These are phyloP conservation scores for Drosophila ananassae DNA, from an alignment of 1,140 invertebrate genomes.

Conservation along the genomic window DNA sequence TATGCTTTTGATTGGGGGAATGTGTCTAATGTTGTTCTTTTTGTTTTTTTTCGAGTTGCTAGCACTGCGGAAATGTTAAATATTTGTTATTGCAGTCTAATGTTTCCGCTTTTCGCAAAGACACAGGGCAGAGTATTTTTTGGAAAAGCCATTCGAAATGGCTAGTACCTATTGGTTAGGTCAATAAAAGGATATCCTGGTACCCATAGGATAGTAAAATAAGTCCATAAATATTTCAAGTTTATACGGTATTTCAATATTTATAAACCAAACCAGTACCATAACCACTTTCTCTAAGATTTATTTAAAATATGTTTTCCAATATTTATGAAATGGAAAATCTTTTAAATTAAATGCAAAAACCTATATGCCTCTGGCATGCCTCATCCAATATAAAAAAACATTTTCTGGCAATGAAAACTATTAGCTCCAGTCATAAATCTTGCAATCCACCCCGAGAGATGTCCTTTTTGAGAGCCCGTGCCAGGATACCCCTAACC, in stretches of 20 bases:
- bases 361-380: constrained; percentile 21
- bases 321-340: too few relatives aligned
- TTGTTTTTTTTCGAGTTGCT: constrained; percentile 10
- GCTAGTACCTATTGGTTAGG: neutral
- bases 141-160: neutral
- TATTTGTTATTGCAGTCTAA: constrained; percentile 82
- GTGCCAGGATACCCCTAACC: constrained; percentile 17
- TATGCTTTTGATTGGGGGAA: constrained; percentile 60
- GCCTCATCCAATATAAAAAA: constrained; percentile 16
- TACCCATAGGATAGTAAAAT: too few relatives aligned
- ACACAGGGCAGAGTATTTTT: constrained; percentile 28
- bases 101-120: constrained; percentile 63
- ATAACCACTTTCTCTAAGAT: too few relatives aligned
- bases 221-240: too few relatives aligned
- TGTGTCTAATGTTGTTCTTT: constrained; percentile 40
- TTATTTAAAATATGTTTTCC: neutral
- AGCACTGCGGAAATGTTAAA: constrained; percentile 76
- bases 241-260: too few relatives aligned
- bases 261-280: too few relatives aligned
- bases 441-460: constrained; percentile 37
- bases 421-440: constrained; percentile 72
- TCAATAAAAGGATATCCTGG: neutral
- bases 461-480: neutral
- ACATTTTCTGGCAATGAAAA: constrained; percentile 63
- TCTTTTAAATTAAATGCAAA: neutral